Percentiles rank a stretch among this genome's conserved stretches.
phyloP scores from a whole-genome alignment of 1,140 invertebrate genomes.

The Drosophila bocki region DNA sequence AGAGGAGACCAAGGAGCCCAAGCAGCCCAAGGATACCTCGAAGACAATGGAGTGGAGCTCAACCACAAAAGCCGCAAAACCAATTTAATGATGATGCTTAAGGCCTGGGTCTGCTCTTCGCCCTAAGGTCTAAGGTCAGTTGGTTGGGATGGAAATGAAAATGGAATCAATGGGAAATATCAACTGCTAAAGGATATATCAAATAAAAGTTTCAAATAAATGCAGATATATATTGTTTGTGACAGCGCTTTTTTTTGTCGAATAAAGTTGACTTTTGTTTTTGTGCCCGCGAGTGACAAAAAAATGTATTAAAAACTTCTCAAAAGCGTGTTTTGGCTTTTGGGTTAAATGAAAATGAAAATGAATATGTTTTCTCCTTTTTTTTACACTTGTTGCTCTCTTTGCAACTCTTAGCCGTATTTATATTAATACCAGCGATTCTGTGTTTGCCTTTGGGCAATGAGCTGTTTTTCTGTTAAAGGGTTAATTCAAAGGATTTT shows the following conservation, averaged over 20 bases:
- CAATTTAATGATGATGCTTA: conserved; percentile 63
- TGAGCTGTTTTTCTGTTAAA: not conserved
- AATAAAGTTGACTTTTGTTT: conserved; percentile 19
- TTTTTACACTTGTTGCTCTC: conserved; percentile 20
- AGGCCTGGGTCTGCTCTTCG: conserved; percentile 10
- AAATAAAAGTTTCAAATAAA: not conserved
- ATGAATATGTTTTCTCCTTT: not conserved
- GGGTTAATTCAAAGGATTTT: conserved; percentile 13
- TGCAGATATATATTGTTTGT: not conserved
- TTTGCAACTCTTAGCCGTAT: not conserved
- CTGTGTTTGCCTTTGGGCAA: not conserved
- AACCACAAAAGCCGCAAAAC: conserved; percentile 72
- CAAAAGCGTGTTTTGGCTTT: conserved; percentile 3
- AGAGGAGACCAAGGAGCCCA: not conserved
- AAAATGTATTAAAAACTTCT: conserved; percentile 8
- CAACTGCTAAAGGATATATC: not conserved
- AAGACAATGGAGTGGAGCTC: conserved; percentile 30
- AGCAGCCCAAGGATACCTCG: not conserved
- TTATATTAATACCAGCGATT: not conserved
- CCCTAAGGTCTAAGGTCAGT: conserved; percentile 13
- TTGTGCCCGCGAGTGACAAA: conserved; percentile 19
- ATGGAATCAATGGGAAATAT: not conserved
- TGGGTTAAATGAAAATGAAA: not conserved
- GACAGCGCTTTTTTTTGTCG: not conserved
- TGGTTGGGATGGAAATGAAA: not conserved